Percentiles rank a stretch among this genome's conserved stretches.
Evolutionary conservation across 2,797 vertebrate species (phyloP).

Genomic region (Periparus ater): DNA sequence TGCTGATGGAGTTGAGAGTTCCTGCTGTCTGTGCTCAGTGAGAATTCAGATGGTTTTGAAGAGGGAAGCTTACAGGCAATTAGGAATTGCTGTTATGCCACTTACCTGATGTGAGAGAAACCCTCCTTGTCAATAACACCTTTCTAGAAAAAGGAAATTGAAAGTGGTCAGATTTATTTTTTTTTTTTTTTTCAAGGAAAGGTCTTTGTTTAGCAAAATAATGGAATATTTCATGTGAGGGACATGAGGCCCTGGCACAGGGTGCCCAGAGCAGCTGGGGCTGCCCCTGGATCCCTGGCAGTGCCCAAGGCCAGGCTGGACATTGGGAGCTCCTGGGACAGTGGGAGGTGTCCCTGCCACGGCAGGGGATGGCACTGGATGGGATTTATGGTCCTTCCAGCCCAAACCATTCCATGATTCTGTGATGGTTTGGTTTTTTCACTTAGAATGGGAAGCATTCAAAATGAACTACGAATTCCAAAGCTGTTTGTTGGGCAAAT

Average conservation of each 20-base stretch:
- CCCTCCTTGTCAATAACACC: background rate
- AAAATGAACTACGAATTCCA: background rate
- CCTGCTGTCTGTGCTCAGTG: background rate
- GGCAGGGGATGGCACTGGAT: fast-evolving
- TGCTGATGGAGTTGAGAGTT: background rate
- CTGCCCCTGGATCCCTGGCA: background rate
- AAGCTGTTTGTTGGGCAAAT: background rate
- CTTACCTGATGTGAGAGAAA: background rate
- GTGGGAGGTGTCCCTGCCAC: background rate
- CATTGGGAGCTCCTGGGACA: background rate
- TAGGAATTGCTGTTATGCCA: background rate
- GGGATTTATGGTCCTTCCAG: fast-evolving
- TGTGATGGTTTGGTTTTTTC: background rate
- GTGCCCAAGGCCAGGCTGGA: background rate
- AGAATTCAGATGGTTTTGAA: background rate
- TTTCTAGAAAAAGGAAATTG: background rate
- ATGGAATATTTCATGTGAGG: background rate
- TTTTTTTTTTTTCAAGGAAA: background rate
- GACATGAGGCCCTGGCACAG: fast-evolving
- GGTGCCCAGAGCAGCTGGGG: background rate
- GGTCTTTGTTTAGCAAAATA: background rate
- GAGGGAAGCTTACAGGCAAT: background rate
- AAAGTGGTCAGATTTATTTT: background rate
- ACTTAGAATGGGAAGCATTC: background rate
- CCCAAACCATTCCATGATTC: no score